These are phyloP conservation scores for Rhinolophus ferrumequinum DNA, from an alignment of 2,113 vertebrate species.

Conservation along the genomic window DNA sequence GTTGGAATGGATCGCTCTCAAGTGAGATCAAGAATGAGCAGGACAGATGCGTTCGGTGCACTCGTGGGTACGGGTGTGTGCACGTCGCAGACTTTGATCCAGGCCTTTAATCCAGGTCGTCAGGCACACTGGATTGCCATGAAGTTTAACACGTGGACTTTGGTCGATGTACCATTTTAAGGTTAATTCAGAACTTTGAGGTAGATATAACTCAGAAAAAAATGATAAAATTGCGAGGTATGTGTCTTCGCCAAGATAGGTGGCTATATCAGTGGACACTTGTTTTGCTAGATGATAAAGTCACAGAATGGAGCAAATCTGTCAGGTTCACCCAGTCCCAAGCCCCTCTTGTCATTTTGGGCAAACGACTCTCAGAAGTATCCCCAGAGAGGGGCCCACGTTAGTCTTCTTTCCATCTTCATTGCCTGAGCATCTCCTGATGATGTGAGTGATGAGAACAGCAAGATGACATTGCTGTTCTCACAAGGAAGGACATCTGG, in stretches of 20 bases:
- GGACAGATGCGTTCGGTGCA: background rate
- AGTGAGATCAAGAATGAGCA: background rate
- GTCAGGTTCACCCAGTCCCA: background rate
- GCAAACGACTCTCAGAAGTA: background rate
- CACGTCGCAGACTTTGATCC: background rate
- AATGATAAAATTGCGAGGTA: background rate
- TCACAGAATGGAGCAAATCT: background rate
- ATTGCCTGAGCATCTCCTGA: background rate
- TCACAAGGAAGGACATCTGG: background rate
- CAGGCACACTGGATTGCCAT: background rate
- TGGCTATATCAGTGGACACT: background rate
- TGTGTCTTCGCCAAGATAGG: background rate
- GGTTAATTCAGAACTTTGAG: background rate
- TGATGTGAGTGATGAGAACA: background rate
- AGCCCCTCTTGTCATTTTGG: background rate
- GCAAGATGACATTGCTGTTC: background rate
- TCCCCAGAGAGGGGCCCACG: background rate
- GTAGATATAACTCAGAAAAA: background rate
- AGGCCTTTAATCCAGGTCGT: background rate
- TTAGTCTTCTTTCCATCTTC: background rate
- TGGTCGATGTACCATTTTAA: background rate
- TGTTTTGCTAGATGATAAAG: background rate
- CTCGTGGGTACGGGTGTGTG: no score
- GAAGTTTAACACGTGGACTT: background rate
- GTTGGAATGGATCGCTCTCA: background rate